Evolutionary conservation across 2,113 vertebrate species (phyloP).

Genomic region (Brachionichthys hirsutus): DNA sequence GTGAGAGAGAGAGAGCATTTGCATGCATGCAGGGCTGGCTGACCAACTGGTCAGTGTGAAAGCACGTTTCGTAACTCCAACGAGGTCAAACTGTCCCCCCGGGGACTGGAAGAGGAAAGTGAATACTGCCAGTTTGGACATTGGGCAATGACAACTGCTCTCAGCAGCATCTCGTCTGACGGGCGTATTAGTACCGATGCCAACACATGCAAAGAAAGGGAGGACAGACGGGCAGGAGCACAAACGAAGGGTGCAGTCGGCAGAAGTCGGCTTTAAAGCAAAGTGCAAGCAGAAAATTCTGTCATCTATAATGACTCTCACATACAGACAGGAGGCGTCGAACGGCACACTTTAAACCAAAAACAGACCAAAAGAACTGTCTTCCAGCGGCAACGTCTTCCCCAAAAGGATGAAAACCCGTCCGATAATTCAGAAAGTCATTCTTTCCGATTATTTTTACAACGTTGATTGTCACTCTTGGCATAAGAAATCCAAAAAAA

Average conservation of each 20-base stretch:
- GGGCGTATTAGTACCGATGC: slow-evolving; percentile 56
- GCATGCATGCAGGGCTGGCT: slow-evolving; percentile 25
- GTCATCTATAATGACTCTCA: slow-evolving; percentile 9
- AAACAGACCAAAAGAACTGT: slow-evolving; percentile 43
- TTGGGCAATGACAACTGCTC: slow-evolving; percentile 64
- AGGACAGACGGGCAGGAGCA: background rate
- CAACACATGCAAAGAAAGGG: slow-evolving; percentile 27
- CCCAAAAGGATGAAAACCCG: slow-evolving; percentile 41
- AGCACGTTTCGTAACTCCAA: slow-evolving; percentile 60
- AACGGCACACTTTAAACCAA: slow-evolving; percentile 34
- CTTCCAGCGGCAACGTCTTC: slow-evolving; percentile 40
- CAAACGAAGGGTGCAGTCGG: slow-evolving; percentile 21
- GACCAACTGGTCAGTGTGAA: slow-evolving; percentile 49
- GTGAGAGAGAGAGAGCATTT: background rate
- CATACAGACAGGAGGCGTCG: slow-evolving; percentile 13
- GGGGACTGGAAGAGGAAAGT: slow-evolving; percentile 64
- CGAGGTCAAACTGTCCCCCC: slow-evolving; percentile 64
- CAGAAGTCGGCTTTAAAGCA: no score
- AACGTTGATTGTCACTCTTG: no score
- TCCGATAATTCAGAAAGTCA: no score
- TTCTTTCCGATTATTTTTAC: no score
- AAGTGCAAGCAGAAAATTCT: background rate
- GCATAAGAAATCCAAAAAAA: no score
- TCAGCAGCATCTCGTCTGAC: slow-evolving; percentile 67
- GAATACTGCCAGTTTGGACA: slow-evolving; percentile 66